These are phyloP conservation scores for Lasioglossum baleicum DNA, from an alignment of 1,140 invertebrate species.

Conservation along the genomic window DNA sequence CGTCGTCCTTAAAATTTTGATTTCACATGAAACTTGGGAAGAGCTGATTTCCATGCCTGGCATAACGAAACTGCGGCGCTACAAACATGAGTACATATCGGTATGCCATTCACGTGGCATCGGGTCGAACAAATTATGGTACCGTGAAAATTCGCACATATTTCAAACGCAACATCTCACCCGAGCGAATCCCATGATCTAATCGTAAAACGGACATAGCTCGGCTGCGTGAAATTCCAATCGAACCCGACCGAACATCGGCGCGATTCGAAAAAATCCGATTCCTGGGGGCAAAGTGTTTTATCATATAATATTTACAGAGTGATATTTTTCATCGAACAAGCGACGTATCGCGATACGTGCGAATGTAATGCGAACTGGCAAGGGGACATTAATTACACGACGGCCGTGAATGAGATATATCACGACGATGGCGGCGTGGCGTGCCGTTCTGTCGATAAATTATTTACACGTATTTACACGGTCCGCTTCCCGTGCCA, in stretches of 20 bases:
- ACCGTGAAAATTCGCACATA: too few relatives aligned
- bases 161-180: too few relatives aligned
- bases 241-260: neutral
- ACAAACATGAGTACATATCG: too few relatives aligned
- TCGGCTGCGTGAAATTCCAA: neutral
- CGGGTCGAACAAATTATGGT: too few relatives aligned
- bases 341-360: neutral
- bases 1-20: too few relatives aligned
- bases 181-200: too few relatives aligned
- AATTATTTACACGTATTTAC: constrained; percentile 61
- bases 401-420: constrained; percentile 32
- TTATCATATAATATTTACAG: neutral
- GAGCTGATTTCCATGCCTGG: too few relatives aligned
- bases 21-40: too few relatives aligned
- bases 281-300: neutral
- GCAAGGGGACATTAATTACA: constrained; percentile 55
- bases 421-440: constrained; percentile 41
- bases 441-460: constrained; percentile 47
- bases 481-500: constrained; percentile 34
- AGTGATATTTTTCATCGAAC: neutral
- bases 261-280: neutral
- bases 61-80: too few relatives aligned
- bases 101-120: too few relatives aligned
- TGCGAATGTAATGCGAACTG: constrained; percentile 10
- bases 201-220: too few relatives aligned